A percentile compares a stretch with the other conserved stretches of the same genome.
Conservation (phyloP, 2,797 vertebrate genomes). For the Phrynocephalus vlangalii region DNA sequence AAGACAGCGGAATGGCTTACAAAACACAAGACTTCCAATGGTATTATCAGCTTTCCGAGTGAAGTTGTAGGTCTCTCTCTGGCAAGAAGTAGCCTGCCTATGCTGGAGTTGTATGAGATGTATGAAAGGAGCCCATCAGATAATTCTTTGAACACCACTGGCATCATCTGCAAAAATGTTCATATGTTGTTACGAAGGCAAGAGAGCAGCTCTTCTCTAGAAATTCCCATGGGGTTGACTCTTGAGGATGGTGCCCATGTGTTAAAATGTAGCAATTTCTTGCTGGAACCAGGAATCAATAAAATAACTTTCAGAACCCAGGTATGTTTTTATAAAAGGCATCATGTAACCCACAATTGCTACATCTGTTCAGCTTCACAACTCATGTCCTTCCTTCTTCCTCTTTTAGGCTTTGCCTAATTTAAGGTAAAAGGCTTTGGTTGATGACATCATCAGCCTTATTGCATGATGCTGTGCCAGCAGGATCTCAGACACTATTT, state of each 20-base stretch:
- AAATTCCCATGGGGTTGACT: constrained; percentile 76
- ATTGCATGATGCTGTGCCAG: too few species aligned
- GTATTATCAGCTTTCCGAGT: constrained; percentile 82
- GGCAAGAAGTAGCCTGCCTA: constrained; percentile 59
- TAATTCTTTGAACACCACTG: constrained; percentile 85
- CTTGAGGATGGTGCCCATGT: constrained; percentile 86
- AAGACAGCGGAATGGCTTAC: constrained; percentile 82
- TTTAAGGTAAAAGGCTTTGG: too few species aligned
- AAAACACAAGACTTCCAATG: constrained; percentile 80
- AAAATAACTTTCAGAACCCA: constrained; percentile 87
- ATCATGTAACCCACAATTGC: not conserved
- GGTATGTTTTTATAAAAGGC: constrained; percentile 72
- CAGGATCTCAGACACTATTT: not conserved
- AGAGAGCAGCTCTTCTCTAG: constrained; percentile 83
- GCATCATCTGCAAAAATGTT: constrained; percentile 92
- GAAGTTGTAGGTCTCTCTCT: constrained; percentile 68
- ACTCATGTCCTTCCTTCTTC: not conserved
- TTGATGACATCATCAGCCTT: too few species aligned
- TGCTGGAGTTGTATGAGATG: constrained; percentile 88
- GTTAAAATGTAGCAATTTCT: constrained; percentile 83
- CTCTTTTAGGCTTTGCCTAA: not conserved
- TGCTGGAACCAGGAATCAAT: constrained; percentile 89
- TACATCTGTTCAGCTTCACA: constrained; percentile 3
- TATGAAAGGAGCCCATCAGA: constrained; percentile 92
- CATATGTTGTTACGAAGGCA: constrained; percentile 90